phyloP scores from a whole-genome alignment of 1,140 invertebrate species.

The Drosophila obscura region DNA sequence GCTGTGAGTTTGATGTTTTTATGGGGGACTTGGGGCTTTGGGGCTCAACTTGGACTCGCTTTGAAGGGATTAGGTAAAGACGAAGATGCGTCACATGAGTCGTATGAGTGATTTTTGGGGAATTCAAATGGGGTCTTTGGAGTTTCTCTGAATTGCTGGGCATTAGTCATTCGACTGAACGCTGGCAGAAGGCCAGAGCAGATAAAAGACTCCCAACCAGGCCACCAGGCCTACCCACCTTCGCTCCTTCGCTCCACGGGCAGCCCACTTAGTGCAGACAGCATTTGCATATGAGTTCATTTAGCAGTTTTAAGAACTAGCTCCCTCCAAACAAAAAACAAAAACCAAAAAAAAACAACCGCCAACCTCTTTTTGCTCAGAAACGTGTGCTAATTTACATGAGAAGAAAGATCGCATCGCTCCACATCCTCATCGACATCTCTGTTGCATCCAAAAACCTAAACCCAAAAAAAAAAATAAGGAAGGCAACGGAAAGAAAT shows the following conservation, averaged over 20 bases:
- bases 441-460: slow-evolving; percentile 58
- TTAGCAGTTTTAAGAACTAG: slow-evolving; percentile 77
- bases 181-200: neutral
- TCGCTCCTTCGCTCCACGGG: slow-evolving; percentile 45
- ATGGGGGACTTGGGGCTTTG: slow-evolving; percentile 36
- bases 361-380: slow-evolving; percentile 56
- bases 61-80: slow-evolving; percentile 59
- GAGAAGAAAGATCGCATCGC: slow-evolving; percentile 70
- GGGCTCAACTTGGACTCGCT: slow-evolving; percentile 42
- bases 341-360: no score
- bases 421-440: slow-evolving; percentile 68
- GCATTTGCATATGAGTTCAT: slow-evolving; percentile 81
- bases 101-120: slow-evolving; percentile 58
- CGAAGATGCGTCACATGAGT: slow-evolving; percentile 41
- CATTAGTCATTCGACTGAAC: slow-evolving; percentile 35
- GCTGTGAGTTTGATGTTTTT: slow-evolving; percentile 38
- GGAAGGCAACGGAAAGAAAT: slow-evolving; percentile 60
- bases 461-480: slow-evolving; percentile 25
- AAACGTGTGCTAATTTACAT: slow-evolving; percentile 82
- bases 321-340: slow-evolving; percentile 29
- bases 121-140: slow-evolving; percentile 29
- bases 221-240: slow-evolving; percentile 27
- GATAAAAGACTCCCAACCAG: neutral
- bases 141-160: slow-evolving; percentile 20
- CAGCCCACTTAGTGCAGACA: slow-evolving; percentile 66